Conservation (phyloP, 2,888 invertebrate species). For the Neelides folsomi region DNA sequence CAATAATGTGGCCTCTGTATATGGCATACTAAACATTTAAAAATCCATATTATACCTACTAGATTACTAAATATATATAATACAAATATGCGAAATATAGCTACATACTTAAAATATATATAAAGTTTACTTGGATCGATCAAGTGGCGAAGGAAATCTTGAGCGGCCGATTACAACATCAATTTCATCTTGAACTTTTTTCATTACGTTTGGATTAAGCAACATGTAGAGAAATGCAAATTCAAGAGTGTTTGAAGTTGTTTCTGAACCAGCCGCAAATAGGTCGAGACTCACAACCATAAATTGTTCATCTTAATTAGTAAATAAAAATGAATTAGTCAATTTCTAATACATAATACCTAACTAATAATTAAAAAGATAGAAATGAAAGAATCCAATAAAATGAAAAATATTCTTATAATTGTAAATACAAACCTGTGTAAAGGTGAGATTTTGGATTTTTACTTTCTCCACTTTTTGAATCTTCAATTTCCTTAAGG, state of each 20-base stretch:
- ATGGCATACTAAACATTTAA: conserved; percentile 18
- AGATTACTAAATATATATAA: too few species aligned
- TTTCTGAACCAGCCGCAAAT: conserved; percentile 29
- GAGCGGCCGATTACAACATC: conserved; percentile 13
- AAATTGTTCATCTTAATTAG: conserved; percentile 17
- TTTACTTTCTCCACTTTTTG: conserved; percentile 10
- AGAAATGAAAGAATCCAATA: too few species aligned
- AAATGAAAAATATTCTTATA: too few species aligned
- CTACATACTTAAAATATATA: too few species aligned
- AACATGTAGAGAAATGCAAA: conserved; percentile 34
- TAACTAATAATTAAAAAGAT: too few species aligned
- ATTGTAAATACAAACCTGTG: too few species aligned
- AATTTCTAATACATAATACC: too few species aligned
- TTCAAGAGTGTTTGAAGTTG: conserved; percentile 28
- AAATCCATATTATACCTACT: too few species aligned
- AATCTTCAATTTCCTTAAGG: conserved; percentile 22
- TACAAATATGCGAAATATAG: too few species aligned
- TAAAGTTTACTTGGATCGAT: too few species aligned
- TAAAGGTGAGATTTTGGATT: conserved; percentile 2
- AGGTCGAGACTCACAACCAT: conserved; percentile 17
- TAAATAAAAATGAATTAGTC: too few species aligned
- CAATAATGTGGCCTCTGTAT: conserved; percentile 22
- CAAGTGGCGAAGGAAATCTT: too few species aligned
- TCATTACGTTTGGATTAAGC: conserved; percentile 32
- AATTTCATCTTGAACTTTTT: conserved; percentile 34